Base-by-base conservation (phyloP, 2,797 vertebrate species). In the Cynopterus sphinx region DNA sequence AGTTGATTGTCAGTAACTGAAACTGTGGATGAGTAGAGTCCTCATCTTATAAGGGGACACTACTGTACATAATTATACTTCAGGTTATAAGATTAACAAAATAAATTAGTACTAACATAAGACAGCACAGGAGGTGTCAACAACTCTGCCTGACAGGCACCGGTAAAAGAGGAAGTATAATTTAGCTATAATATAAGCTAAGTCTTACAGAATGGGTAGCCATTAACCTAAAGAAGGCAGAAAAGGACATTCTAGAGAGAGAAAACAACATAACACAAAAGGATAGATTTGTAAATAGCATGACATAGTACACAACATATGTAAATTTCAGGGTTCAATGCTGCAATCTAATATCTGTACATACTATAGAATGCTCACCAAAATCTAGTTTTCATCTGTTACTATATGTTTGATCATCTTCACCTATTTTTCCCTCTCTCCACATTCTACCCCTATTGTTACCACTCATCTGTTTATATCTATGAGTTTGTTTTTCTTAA, bases 201-300 rank as follows among this genome's bases (percentile, higher is more conserved):
- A 74, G 11, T 43, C 28, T 75, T 95, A 53, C 1, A 84, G 33
- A 5, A 31, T 79, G 41, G 71, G 6, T 86, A 92, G 41, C 55
- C 68, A 68, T 78, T 79, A 91, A 70, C 75, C 82, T 71, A 53
- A 92, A 75, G 43, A 96, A 91, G 22, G 36, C 22, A 86, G 70
- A 19, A 57, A 85, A 61, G 36, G 51, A 10, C 19, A 91, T 87
- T 94, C 17, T 39, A 75, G 73, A 43, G 22, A 86, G 65, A 70
- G 39, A 94, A 96, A 95, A 92, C 53, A 77, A 1, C 2, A 22
- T 28, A 87, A 65, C 7, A 86, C 33, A 74, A 95, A 95, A 90
- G 31, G 36, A 63, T 41, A 22, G 10, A 63, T 9, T 93, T 95
- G 57, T 77, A 57, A 90, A 84, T 12, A 90, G 26, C 53, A 85